These are phyloP conservation scores for Poeciliopsis occidentalis DNA, from an alignment of 2,113 vertebrate genomes.

Conservation along the genomic window DNA sequence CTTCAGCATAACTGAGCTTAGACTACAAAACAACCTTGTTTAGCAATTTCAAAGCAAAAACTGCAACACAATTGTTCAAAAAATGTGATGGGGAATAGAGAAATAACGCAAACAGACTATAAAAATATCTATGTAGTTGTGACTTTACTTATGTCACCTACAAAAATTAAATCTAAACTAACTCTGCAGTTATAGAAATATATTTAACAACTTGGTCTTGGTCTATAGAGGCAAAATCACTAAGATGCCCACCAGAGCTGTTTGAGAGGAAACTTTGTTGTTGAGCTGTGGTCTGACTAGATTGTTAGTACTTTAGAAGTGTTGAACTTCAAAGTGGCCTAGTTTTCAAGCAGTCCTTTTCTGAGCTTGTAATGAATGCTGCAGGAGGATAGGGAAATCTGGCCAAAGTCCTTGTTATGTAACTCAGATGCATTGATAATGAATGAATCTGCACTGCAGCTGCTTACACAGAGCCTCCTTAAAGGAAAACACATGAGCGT, in stretches of 20 bases:
- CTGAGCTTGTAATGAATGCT: constrained; percentile 52
- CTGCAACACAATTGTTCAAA: too few species aligned
- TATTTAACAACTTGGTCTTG: constrained; percentile 15
- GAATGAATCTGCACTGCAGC: constrained; percentile 29
- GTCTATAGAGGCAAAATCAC: constrained; percentile 10
- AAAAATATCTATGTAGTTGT: not conserved
- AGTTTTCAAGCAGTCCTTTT: constrained; percentile 53
- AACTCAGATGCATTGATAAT: constrained; percentile 45
- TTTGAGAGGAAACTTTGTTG: constrained; percentile 23
- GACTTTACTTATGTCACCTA: not conserved
- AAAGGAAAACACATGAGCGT: constrained; percentile 19
- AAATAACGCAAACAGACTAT: too few species aligned
- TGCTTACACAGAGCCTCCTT: constrained; percentile 36
- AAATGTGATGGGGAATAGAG: too few species aligned
- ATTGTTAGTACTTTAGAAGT: constrained; percentile 67
- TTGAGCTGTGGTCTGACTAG: constrained; percentile 63
- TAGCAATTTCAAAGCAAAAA: too few species aligned
- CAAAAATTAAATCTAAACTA: constrained; percentile 5
- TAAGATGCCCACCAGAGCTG: constrained; percentile 26
- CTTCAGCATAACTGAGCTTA: too few species aligned
- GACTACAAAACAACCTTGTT: too few species aligned
- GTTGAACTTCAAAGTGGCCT: constrained; percentile 73
- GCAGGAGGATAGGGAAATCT: constrained; percentile 47
- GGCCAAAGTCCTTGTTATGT: constrained; percentile 54
- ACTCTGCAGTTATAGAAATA: constrained; percentile 14